These are phyloP conservation scores for Sylvilagus bachmani DNA, from an alignment of 2,113 vertebrate genomes.

Conservation along the genomic window DNA sequence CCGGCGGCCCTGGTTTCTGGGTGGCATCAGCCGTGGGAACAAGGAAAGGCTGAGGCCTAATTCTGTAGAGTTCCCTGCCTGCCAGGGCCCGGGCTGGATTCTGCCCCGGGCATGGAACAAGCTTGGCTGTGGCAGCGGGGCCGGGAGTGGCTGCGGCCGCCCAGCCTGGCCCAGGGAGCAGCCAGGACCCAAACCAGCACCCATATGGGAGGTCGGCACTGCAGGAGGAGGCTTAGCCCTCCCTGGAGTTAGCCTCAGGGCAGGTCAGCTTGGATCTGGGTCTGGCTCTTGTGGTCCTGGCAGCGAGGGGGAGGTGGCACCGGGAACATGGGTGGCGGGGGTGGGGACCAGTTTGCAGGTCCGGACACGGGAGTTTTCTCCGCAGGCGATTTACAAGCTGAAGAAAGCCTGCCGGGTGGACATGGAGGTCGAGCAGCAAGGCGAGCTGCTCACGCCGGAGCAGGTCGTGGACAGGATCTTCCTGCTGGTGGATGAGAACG, in stretches of 20 bases:
- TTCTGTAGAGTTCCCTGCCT: slow-evolving; percentile 1
- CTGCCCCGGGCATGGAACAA: slow-evolving; percentile 8
- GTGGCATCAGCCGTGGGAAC: background rate
- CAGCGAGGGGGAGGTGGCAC: background rate
- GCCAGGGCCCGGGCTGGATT: slow-evolving; percentile 25
- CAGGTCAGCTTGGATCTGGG: background rate
- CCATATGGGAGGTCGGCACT: too few species aligned
- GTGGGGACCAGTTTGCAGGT: background rate
- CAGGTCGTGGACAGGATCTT: slow-evolving; percentile 98
- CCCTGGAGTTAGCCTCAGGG: background rate
- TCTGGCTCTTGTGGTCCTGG: background rate
- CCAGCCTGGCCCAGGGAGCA: too few species aligned
- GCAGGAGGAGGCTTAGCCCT: too few species aligned
- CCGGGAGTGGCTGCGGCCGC: background rate
- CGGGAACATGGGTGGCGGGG: accelerated
- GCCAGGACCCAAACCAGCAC: too few species aligned
- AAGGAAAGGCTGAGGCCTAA: slow-evolving; percentile 47
- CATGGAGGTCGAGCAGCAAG: slow-evolving; percentile 86
- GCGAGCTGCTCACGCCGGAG: slow-evolving; percentile 92
- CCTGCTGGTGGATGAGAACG: slow-evolving; percentile 96
- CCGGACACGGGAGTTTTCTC: background rate
- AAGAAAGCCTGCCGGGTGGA: slow-evolving; percentile 94
- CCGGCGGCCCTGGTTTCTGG: slow-evolving; percentile 12
- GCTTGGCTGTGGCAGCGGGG: background rate
- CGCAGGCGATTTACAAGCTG: slow-evolving; percentile 95